These are phyloP conservation scores for Eumeta japonica DNA, from an alignment of 1,140 invertebrate genomes.

Conservation along the genomic window DNA sequence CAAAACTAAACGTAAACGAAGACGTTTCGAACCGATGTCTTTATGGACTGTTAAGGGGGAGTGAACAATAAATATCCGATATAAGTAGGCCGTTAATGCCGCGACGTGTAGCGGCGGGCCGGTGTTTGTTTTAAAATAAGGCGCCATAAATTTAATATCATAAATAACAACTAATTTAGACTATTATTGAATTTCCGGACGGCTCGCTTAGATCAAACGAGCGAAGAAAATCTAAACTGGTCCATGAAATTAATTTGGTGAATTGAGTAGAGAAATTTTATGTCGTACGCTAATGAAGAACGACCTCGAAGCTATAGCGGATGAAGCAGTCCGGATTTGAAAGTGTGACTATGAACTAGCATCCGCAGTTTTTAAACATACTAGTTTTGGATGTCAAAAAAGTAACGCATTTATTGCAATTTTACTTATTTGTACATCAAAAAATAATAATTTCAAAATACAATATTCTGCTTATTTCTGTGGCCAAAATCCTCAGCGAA, in stretches of 20 bases:
- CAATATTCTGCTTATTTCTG: neutral
- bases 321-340: too few relatives aligned
- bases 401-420: neutral
- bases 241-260: neutral
- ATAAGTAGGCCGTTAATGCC: constrained; percentile 16
- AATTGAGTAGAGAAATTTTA: neutral
- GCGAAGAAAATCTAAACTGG: too few relatives aligned
- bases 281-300: neutral
- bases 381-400: neutral
- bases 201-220: too few relatives aligned
- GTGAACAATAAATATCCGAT: constrained; percentile 17
- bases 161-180: constrained; percentile 22
- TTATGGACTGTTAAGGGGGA: constrained; percentile 5
- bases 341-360: too few relatives aligned
- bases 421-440: neutral
- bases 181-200: constrained; percentile 24
- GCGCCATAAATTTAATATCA: constrained; percentile 18
- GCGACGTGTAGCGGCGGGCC: constrained; percentile 8
- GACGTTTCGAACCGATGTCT: constrained; percentile 6
- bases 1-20: constrained; percentile 11
- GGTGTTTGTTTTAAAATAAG: constrained; percentile 23
- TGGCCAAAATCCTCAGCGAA: too few relatives aligned
- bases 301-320: too few relatives aligned
- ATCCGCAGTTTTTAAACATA: neutral
- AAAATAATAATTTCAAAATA: neutral